These are phyloP conservation scores for Protobothrops mucrosquamatus DNA, from an alignment of 2,113 vertebrate species.

Conservation along the genomic window DNA sequence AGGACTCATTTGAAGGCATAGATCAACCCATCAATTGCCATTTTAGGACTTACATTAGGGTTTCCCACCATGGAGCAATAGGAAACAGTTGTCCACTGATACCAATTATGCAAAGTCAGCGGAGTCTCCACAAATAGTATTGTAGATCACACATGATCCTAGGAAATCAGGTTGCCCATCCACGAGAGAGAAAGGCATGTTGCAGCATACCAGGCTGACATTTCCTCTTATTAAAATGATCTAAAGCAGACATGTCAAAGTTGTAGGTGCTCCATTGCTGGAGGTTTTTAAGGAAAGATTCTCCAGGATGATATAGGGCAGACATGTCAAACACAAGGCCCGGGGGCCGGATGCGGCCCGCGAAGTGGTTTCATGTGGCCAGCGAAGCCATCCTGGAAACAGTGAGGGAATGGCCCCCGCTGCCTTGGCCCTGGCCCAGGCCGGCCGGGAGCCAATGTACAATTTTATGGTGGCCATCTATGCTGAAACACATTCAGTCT, in stretches of 20 bases:
- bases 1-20: not conserved
- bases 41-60: not conserved
- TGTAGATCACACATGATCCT: not conserved
- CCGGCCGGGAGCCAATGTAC: too few species aligned
- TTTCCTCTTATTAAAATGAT: not conserved
- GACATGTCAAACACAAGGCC: too few species aligned
- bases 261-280: too few species aligned
- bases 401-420: too few species aligned
- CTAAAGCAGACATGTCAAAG: not conserved
- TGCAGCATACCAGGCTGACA: not conserved
- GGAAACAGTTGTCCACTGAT: not conserved
- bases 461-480: too few species aligned
- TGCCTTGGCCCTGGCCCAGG: too few species aligned
- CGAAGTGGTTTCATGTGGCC: too few species aligned
- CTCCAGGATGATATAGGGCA: too few species aligned
- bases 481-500: too few species aligned
- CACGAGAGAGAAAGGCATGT: not conserved
- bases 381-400: too few species aligned
- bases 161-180: not conserved
- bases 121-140: not conserved
- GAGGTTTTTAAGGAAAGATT: too few species aligned
- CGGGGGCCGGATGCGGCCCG: too few species aligned
- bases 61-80: not conserved
- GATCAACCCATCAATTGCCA: not conserved
- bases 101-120: not conserved